Evolutionary conservation across 2,888 invertebrate genomes (phyloP).

Genomic region (Drosophila fungiperda): DNA sequence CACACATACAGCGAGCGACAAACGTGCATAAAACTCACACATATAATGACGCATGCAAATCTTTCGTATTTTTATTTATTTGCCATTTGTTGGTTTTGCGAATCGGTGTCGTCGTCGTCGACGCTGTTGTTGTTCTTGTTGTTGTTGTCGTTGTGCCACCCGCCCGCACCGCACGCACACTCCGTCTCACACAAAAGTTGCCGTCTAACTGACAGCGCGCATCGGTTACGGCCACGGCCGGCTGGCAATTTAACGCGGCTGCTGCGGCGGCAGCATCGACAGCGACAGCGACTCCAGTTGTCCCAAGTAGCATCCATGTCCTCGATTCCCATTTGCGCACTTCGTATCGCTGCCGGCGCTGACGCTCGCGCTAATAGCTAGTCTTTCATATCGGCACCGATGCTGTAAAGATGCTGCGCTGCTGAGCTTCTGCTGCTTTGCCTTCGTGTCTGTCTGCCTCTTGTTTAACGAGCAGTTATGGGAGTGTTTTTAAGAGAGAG

Average conservation of each 20-base stretch:
- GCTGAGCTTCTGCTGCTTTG: constrained; percentile 12
- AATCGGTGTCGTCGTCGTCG: constrained; percentile 26
- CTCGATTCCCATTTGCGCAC: constrained; percentile 37
- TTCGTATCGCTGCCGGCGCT: constrained; percentile 25
- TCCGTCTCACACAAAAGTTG: constrained; percentile 64
- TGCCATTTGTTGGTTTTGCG: constrained; percentile 45
- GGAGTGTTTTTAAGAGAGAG: constrained; percentile 8
- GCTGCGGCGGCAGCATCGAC: constrained; percentile 20
- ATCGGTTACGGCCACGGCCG: constrained; percentile 36
- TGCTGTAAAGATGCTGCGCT: constrained; percentile 29
- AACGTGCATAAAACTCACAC: constrained; percentile 14
- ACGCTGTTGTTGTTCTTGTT: background rate
- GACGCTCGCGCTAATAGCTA: constrained; percentile 19
- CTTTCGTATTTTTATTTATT: constrained; percentile 42
- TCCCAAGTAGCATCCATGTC: constrained; percentile 30
- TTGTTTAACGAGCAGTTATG: constrained; percentile 7
- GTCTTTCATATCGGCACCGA: constrained; percentile 38
- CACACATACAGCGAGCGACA: constrained; percentile 16
- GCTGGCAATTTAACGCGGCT: constrained; percentile 33
- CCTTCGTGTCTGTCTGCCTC: constrained; percentile 18
- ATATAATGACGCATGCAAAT: constrained; percentile 18
- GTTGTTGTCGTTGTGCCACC: constrained; percentile 27
- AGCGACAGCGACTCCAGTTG: constrained; percentile 18
- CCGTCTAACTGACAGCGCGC: constrained; percentile 64
- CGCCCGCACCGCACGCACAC: constrained; percentile 50